phyloP scores from a whole-genome alignment of 2,113 vertebrate species.

The cattle (Bos taurus) region DNA sequence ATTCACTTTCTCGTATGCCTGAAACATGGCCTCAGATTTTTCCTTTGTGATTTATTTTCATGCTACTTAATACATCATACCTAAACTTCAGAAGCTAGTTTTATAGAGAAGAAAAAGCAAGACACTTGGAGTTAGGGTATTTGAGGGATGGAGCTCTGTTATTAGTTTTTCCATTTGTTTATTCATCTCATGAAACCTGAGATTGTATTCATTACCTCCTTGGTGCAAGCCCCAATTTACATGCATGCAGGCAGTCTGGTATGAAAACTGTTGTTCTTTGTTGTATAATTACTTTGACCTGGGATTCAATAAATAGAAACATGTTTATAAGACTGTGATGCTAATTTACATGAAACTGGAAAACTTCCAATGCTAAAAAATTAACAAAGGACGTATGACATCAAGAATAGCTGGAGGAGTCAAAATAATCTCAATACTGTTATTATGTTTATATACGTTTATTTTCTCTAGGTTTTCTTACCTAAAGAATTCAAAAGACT shows the following conservation, averaged over 20 bases:
- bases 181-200: conserved; percentile 65
- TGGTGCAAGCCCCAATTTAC: conserved; percentile 45
- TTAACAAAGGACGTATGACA: conserved; percentile 59
- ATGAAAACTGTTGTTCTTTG: conserved; percentile 75
- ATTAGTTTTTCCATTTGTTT: conserved; percentile 45
- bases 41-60: conserved; percentile 1
- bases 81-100: conserved; percentile 20
- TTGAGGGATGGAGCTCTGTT: conserved; percentile 27
- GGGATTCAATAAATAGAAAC: conserved; percentile 71
- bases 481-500: conserved; percentile 16
- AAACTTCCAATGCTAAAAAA: conserved; percentile 56
- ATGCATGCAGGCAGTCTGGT: conserved; percentile 64
- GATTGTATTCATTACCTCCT: conserved; percentile 67
- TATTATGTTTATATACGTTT: conserved; percentile 28
- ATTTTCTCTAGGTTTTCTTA: conserved; percentile 43
- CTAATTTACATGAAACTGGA: conserved; percentile 70
- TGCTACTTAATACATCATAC: background rate
- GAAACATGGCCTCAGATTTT: background rate
- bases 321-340: conserved; percentile 69
- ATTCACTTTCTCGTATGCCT: background rate
- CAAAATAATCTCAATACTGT: conserved; percentile 56
- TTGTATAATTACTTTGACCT: conserved; percentile 76
- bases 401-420: conserved; percentile 43
- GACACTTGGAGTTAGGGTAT: background rate
- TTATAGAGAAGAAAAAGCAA: background rate